A percentile compares a stretch with the other conserved stretches of the same genome.
phyloP scores from a whole-genome alignment of 2,113 vertebrate genomes.

The Nothocercus nigrocapillus region DNA sequence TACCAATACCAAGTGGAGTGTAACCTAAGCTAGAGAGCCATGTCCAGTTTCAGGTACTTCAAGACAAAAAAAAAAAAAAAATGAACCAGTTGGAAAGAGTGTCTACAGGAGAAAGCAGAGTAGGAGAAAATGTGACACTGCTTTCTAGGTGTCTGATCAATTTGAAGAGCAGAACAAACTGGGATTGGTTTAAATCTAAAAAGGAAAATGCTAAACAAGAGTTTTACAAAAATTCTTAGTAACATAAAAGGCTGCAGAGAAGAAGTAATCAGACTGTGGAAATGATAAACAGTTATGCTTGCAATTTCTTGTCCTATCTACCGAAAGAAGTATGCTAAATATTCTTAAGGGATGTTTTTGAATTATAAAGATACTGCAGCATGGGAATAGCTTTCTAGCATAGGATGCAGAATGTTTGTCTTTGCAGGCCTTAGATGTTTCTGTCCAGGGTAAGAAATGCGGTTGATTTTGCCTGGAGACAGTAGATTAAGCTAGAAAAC shows the following conservation, averaged over 20 bases:
- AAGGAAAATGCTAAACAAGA: not conserved
- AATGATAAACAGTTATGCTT: not conserved
- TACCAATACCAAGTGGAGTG: not conserved
- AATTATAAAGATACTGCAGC: not conserved
- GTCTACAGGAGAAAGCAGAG: not conserved
- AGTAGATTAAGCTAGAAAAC: not conserved
- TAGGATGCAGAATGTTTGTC: not conserved
- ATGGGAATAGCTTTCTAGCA: not conserved
- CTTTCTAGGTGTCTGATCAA: not conserved
- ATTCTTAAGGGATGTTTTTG: not conserved
- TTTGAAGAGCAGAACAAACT: not conserved
- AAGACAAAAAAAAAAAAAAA: not conserved
- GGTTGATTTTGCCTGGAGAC: not conserved
- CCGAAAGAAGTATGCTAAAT: not conserved
- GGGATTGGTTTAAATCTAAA: not conserved
- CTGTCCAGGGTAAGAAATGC: not conserved
- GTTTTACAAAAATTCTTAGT: not conserved
- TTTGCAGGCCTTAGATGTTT: not conserved
- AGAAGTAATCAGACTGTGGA: not conserved
- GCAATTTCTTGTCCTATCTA: not conserved
- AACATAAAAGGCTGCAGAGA: not conserved
- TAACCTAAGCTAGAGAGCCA: not conserved
- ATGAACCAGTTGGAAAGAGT: not conserved
- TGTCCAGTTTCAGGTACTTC: not conserved
- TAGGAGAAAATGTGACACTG: not conserved